phyloP scores from a whole-genome alignment of 2,888 invertebrate genomes.

The Coenonympha arcania region DNA sequence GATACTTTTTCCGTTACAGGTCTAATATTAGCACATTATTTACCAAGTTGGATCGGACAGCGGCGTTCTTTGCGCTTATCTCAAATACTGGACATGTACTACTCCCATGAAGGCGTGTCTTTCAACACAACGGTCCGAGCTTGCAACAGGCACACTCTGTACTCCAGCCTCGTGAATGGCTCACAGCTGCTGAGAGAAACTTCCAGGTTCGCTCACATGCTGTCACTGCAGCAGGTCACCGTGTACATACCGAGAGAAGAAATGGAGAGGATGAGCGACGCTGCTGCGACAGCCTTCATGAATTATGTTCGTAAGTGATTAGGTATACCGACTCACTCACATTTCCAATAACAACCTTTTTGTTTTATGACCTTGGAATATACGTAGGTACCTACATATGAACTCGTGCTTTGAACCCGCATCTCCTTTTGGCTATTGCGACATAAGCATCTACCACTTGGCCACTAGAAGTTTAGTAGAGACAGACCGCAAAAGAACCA shows the following conservation, averaged over 20 bases:
- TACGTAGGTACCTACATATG: too few species aligned
- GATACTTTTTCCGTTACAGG: conserved; percentile 64
- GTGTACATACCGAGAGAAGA: conserved; percentile 59
- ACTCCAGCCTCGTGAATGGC: conserved; percentile 53
- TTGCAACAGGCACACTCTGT: conserved; percentile 69
- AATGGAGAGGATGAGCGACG: conserved; percentile 61
- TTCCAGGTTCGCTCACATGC: conserved; percentile 55
- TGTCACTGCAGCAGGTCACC: conserved; percentile 58
- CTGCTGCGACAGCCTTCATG: conserved; percentile 66
- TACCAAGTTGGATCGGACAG: conserved; percentile 68
- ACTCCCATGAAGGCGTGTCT: conserved; percentile 75
- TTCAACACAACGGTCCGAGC: conserved; percentile 74
- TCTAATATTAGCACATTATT: conserved; percentile 68
- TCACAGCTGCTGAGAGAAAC: conserved; percentile 57
- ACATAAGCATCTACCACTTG: too few species aligned
- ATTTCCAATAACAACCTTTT: neutral
- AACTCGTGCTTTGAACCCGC: too few species aligned
- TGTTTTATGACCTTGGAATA: neutral
- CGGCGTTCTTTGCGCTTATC: conserved; percentile 72
- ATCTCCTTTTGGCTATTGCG: too few species aligned
- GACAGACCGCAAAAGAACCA: too few species aligned
- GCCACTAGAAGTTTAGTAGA: too few species aligned
- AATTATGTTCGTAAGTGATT: conserved; percentile 65
- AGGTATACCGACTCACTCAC: neutral
- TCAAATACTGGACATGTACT: conserved; percentile 80